Evolutionary conservation across 1,140 invertebrate species (phyloP), one percentile per base, ranked within the genome.

Genomic region (Eupristina koningsbergeri): DNA sequence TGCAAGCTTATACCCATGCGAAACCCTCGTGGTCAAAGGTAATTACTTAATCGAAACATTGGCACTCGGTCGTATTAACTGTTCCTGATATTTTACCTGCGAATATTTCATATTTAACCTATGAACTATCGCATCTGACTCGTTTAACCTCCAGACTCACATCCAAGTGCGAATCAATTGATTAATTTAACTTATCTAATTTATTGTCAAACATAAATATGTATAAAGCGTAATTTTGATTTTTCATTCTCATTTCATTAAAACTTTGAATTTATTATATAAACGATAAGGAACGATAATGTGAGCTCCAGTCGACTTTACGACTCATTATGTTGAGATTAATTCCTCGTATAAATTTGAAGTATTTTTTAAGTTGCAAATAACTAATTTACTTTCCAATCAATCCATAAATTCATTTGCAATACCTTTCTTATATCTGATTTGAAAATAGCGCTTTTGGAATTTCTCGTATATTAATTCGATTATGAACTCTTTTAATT

Each of bases 361-460:
- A 0, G 2, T 17, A 19, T 22, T 69, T 69, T 39, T 39, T 19
- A 39, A 39, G 19, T 1, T 69, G 2, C 34, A 31, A 17, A 39
- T 69, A 39, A 13, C 36, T 17, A 17, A 22, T 69, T 69, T 9
- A 36, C 67, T 36, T 39, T 39, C 36, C 67, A 39, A 39, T 69
- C 34, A 69, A 69, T 69, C 34, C 67, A 69, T 69, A 69, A 69
- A 69, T 69, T 39, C 34, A 5, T 39, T 69, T 22, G 67, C 9
- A 69, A 69, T 69, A 69, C 36, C 34, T 69, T 39, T 39, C 36
- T 69, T 69, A 6, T 26, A 69, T 22, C 36, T n/a, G 67, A 71
- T 41, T 71, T 8, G 11, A 41, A 41, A 41, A 41, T 71, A 41
- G n/a, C 5, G 26, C 67, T 71, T n/a, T 11, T n/a, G 19, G 22